phyloP scores from a whole-genome alignment of 2,113 vertebrate genomes.

The Hemichromis elongatus region DNA sequence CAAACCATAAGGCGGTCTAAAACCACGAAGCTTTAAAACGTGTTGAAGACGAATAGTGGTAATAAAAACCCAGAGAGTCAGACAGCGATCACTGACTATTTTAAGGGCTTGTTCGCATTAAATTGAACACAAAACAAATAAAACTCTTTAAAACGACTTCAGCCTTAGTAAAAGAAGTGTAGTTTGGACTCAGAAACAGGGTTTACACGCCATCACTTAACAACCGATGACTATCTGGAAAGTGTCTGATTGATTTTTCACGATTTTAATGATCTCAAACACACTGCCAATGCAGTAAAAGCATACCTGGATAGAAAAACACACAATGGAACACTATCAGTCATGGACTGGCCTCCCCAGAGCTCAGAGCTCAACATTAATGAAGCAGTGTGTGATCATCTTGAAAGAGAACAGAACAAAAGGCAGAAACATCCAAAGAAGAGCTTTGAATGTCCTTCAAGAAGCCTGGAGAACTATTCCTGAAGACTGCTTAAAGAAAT shows the following conservation, averaged over 20 bases:
- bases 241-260: not conserved
- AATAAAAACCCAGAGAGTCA: not conserved
- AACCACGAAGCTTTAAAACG: accelerated
- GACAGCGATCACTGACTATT: not conserved
- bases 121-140: not conserved
- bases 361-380: not conserved
- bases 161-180: not conserved
- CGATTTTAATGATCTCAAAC: not conserved
- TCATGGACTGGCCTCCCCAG: not conserved
- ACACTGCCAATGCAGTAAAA: not conserved
- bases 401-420: not conserved
- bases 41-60: accelerated
- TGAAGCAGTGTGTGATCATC: not conserved
- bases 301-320: not conserved
- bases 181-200: not conserved
- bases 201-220: not conserved
- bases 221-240: not conserved
- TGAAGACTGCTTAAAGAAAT: not conserved
- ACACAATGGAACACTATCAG: not conserved
- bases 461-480: not conserved
- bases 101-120: not conserved
- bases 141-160: not conserved
- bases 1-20: not conserved
- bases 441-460: not conserved
- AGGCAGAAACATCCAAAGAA: not conserved